Percentiles rank a stretch among this genome's conserved stretches.
phyloP scores from a whole-genome alignment of 2,113 vertebrate genomes.

The Cyprinus carpio region DNA sequence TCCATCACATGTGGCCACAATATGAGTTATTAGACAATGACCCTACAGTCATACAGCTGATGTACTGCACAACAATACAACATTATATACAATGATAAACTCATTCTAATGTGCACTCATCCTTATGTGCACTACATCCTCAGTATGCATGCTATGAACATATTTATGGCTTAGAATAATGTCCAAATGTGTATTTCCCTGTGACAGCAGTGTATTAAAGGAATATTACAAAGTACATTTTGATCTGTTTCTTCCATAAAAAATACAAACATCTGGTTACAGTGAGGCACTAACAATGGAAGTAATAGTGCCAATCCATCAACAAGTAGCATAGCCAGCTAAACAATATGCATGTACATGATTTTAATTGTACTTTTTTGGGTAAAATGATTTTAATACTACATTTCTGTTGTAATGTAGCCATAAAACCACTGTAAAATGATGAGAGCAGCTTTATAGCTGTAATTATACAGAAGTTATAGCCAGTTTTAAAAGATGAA shows the following conservation, averaged over 20 bases:
- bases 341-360: too few relatives aligned
- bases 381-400: too few relatives aligned
- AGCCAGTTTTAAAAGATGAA: too few relatives aligned
- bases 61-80: neutral
- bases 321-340: too few relatives aligned
- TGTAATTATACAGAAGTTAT: too few relatives aligned
- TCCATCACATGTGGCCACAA: constrained; percentile 34
- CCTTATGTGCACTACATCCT: neutral
- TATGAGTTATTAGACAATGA: constrained; percentile 48
- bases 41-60: constrained; percentile 33
- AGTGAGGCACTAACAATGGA: neutral
- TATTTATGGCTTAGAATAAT: neutral
- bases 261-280: neutral
- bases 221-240: neutral
- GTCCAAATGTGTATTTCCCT: neutral
- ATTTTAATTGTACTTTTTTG: too few relatives aligned
- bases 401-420: too few relatives aligned
- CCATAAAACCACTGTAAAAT: too few relatives aligned
- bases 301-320: neutral
- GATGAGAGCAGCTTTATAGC: too few relatives aligned
- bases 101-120: too few relatives aligned
- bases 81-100: neutral
- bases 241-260: neutral
- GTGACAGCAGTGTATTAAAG: neutral
- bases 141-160: neutral